These are phyloP conservation scores for Drosophila virilis DNA, from an alignment of 1,140 invertebrate genomes.

Conservation along the genomic window DNA sequence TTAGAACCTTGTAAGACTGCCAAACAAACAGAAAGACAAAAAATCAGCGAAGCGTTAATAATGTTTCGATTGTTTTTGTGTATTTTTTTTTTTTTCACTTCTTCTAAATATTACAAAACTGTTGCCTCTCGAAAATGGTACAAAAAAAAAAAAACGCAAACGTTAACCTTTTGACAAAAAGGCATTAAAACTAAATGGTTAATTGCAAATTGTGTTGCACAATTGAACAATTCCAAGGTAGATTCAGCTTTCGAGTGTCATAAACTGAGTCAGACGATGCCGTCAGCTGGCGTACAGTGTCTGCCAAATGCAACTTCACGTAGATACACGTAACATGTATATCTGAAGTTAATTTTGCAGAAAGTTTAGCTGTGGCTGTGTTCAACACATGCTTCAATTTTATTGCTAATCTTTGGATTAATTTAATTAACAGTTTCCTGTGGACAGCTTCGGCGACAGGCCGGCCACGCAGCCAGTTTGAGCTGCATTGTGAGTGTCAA, in stretches of 20 bases:
- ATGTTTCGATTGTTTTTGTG: constrained; percentile 41
- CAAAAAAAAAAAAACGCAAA: too few species aligned
- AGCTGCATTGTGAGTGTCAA: constrained; percentile 27
- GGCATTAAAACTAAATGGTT: constrained; percentile 38
- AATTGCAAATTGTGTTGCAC: constrained; percentile 48
- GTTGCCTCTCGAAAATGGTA: constrained; percentile 24
- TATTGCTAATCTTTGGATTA: constrained; percentile 70
- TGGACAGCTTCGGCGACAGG: constrained; percentile 22
- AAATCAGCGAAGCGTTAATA: constrained; percentile 62
- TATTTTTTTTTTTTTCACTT: constrained; percentile 1
- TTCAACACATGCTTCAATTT: constrained; percentile 41
- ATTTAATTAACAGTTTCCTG: constrained; percentile 79
- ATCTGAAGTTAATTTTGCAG: constrained; percentile 11
- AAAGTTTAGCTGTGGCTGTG: constrained; percentile 13
- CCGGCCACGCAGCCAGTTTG: constrained; percentile 18
- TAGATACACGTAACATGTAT: constrained; percentile 6
- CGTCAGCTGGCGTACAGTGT: constrained; percentile 18
- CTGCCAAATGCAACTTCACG: constrained; percentile 4
- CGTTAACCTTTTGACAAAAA: constrained; percentile 32
- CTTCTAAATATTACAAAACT: constrained; percentile 27
- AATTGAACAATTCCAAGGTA: constrained; percentile 61
- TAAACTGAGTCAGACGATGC: constrained; percentile 12
- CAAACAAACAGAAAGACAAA: background rate
- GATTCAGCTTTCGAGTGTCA: constrained; percentile 9
- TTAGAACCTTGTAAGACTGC: constrained; percentile 17